phyloP scores from a whole-genome alignment of 2,888 invertebrate species.

The Drosophila barbarae region DNA sequence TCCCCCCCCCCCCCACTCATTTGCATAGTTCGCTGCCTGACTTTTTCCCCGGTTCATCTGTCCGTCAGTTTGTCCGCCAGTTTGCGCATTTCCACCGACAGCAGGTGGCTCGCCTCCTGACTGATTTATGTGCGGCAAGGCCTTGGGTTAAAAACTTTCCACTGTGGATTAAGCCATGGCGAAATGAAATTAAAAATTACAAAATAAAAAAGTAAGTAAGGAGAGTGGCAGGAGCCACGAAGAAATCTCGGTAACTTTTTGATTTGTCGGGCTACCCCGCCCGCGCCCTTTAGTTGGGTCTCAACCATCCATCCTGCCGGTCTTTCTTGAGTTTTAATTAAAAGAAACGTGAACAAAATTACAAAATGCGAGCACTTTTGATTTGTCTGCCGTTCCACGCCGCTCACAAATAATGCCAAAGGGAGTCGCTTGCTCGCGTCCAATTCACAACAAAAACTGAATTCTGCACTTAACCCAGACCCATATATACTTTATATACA shows the following conservation, averaged over 20 bases:
- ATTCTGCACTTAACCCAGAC: not conserved
- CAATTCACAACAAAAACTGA: not conserved
- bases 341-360: slow-evolving; percentile 46
- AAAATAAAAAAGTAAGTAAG: slow-evolving; percentile 5
- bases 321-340: slow-evolving; percentile 44
- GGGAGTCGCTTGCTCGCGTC: not conserved
- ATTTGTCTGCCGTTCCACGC: slow-evolving; percentile 11
- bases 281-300: slow-evolving; percentile 16
- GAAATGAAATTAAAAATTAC: slow-evolving; percentile 43
- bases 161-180: slow-evolving; percentile 32
- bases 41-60: slow-evolving; percentile 17
- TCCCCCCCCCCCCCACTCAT: not conserved
- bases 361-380: slow-evolving; percentile 34
- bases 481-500: not conserved
- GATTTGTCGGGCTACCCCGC: slow-evolving; percentile 39
- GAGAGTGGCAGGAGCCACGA: slow-evolving; percentile 16
- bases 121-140: slow-evolving; percentile 43
- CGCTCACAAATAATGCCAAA: slow-evolving; percentile 19
- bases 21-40: slow-evolving; percentile 9
- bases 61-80: slow-evolving; percentile 8
- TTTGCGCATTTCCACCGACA: slow-evolving; percentile 18
- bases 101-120: slow-evolving; percentile 33
- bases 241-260: slow-evolving; percentile 46
- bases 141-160: slow-evolving; percentile 36
- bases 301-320: slow-evolving; percentile 1